Percentiles rank a stretch among this genome's conserved stretches.
These are phyloP conservation scores for Clarias pachynema DNA, from an alignment of 2,797 vertebrate species.

Conservation along the genomic window DNA sequence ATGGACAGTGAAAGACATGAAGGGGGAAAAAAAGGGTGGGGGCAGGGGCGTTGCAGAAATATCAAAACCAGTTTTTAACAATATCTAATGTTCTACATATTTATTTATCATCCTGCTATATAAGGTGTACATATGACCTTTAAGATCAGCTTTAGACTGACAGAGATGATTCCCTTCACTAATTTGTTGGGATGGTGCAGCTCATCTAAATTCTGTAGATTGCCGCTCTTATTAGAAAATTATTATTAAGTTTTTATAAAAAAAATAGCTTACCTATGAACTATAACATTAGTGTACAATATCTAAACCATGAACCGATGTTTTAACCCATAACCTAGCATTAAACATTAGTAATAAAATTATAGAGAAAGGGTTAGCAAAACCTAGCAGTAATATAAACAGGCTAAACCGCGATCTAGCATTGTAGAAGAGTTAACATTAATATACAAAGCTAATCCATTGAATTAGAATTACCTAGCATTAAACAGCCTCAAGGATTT, in stretches of 20 bases:
- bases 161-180: background rate
- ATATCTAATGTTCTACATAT: too few relatives aligned
- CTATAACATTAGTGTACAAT: background rate
- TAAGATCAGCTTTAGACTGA: background rate
- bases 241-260: too few relatives aligned
- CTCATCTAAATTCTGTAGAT: background rate
- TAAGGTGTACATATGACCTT: conserved; percentile 7
- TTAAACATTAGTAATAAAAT: background rate
- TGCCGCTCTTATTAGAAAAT: background rate
- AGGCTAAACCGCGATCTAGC: background rate
- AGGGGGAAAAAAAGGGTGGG: conserved; percentile 4
- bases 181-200: background rate
- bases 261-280: background rate
- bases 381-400: background rate
- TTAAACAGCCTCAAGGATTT: background rate
- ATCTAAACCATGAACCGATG: background rate
- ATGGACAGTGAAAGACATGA: conserved; percentile 52
- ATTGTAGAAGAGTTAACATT: background rate
- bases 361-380: background rate
- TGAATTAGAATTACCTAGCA: background rate
- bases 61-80: conserved; percentile 49
- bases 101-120: background rate
- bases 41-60: conserved; percentile 62
- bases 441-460: background rate
- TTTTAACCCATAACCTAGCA: background rate